A percentile compares a stretch with the other conserved stretches of the same genome.
phyloP scores from a whole-genome alignment of 2,797 vertebrate species.

The Acropternis orthonyx region DNA sequence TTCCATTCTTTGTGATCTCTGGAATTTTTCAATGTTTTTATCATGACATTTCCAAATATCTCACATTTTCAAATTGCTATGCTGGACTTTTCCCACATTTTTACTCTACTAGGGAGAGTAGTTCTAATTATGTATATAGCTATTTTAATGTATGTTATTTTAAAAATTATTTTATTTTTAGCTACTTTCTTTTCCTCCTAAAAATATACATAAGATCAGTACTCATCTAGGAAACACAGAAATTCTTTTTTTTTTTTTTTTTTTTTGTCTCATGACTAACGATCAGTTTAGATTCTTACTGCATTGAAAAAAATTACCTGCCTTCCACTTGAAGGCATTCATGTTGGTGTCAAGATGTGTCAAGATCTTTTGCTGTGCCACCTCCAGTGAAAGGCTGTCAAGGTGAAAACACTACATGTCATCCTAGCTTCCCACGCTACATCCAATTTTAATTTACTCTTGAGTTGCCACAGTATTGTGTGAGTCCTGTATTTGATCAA shows the following conservation, averaged over 20 bases:
- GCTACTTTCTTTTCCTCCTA: background rate
- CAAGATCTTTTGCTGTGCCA: constrained; percentile 46
- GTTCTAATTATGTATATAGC: background rate
- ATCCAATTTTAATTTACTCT: constrained; percentile 35
- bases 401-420: constrained; percentile 30
- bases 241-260: accelerated
- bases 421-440: constrained; percentile 36
- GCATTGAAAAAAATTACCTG: constrained; percentile 36
- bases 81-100: background rate
- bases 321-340: constrained; percentile 33
- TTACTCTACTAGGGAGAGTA: background rate
- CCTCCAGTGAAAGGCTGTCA: constrained; percentile 57
- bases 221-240: background rate
- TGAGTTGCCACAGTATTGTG: constrained; percentile 7
- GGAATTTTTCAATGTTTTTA: background rate
- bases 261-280: background rate
- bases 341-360: constrained; percentile 28
- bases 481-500: background rate
- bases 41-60: background rate
- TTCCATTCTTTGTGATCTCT: background rate
- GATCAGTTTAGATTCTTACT: constrained; percentile 11
- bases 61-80: background rate
- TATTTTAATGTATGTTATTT: background rate
- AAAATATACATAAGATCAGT: background rate
- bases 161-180: background rate